A percentile compares a stretch with the other conserved stretches of the same genome.
phyloP scores from a whole-genome alignment of 2,888 invertebrate species.

The Macrophya annulata region DNA sequence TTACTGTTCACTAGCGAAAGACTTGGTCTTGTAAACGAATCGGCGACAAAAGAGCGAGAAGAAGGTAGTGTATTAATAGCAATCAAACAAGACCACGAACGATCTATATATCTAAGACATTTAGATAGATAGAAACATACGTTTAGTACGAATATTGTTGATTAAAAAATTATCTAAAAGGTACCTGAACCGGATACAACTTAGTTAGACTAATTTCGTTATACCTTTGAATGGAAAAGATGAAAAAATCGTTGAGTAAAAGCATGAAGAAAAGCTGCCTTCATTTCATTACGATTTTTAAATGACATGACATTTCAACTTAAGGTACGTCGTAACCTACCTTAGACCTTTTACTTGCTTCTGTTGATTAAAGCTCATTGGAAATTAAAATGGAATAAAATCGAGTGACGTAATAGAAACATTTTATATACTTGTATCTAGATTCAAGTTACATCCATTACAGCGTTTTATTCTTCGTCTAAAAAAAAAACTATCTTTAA shows the following conservation, averaged over 20 bases:
- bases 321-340: not conserved
- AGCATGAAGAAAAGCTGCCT: not conserved
- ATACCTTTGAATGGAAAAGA: not conserved
- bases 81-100: not conserved
- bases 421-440: no score
- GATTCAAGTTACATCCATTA: not conserved
- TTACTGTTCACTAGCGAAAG: constrained; percentile 25
- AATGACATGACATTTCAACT: not conserved
- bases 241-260: not conserved
- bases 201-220: constrained; percentile 1
- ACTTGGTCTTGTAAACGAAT: constrained; percentile 31
- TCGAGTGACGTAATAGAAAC: not conserved
- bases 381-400: not conserved
- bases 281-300: not conserved
- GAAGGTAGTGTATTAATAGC: not conserved
- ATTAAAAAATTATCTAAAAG: constrained; percentile 3
- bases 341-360: not conserved
- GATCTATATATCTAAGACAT: not conserved
- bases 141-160: not conserved
- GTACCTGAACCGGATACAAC: not conserved
- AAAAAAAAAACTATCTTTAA: not conserved
- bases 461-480: not conserved
- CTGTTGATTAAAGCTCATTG: not conserved
- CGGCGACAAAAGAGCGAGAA: not conserved
- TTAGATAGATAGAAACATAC: not conserved